phyloP scores from a whole-genome alignment of 53 echinoderm and acorn worm species.

The Echinarachnius parma region DNA sequence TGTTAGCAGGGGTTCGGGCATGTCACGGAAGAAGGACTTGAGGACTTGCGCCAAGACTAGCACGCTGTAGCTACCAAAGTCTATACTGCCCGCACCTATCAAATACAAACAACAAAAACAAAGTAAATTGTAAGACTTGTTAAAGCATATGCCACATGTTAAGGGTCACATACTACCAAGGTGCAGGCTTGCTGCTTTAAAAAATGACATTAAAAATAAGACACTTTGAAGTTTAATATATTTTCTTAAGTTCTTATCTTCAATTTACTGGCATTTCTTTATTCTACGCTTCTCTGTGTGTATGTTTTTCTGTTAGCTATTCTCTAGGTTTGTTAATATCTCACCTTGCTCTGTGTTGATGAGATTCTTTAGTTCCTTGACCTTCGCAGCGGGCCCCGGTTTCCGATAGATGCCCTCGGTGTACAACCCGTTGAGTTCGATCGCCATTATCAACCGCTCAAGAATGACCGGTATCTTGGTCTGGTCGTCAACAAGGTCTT shows the following conservation, averaged over 20 bases:
- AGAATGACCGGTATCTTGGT: constrained; percentile 42
- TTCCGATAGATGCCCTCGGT: constrained; percentile 94
- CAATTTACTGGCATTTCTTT: too few relatives aligned
- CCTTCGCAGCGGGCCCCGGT: constrained; percentile 89
- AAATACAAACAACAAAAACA: too few relatives aligned
- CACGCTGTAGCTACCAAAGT: constrained; percentile 77
- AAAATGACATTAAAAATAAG: too few relatives aligned
- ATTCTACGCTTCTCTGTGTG: too few relatives aligned
- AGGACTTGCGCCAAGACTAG: constrained; percentile 87
- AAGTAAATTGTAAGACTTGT: too few relatives aligned
- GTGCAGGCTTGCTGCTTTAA: too few relatives aligned
- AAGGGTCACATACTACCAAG: too few relatives aligned
- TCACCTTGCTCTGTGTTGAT: constrained; percentile 84
- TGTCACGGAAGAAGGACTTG: constrained; percentile 97
- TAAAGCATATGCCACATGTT: too few relatives aligned
- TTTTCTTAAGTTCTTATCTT: too few relatives aligned
- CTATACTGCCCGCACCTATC: constrained; percentile 38
- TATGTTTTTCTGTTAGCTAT: too few relatives aligned
- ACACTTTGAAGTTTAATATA: too few relatives aligned
- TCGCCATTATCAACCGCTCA: constrained; percentile 68
- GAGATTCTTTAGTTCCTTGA: constrained; percentile 83
- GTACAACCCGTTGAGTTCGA: constrained; percentile 89
- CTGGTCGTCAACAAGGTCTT: constrained; percentile 39
- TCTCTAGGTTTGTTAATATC: too few relatives aligned
- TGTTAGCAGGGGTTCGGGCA: constrained; percentile 92